phyloP scores from a whole-genome alignment of 2,113 vertebrate species.

The Marmota monax region DNA sequence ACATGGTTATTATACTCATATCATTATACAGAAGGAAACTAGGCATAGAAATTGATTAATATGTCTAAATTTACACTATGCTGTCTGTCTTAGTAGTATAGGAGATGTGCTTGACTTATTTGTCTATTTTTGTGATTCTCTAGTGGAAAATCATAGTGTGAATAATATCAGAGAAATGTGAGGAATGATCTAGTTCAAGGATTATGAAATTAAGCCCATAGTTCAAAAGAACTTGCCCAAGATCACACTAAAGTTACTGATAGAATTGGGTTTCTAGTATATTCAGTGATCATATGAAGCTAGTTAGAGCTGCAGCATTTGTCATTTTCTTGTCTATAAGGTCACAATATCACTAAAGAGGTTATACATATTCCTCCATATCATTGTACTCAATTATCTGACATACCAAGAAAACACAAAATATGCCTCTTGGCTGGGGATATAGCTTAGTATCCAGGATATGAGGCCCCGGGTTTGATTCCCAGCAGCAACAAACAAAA shows the following conservation, averaged over 20 bases:
- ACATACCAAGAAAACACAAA: slow-evolving; percentile 18
- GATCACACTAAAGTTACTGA: neutral
- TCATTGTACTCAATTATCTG: neutral
- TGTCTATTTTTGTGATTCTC: neutral
- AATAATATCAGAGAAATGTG: neutral
- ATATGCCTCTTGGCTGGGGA: neutral
- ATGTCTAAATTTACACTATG: neutral
- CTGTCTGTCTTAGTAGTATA: neutral
- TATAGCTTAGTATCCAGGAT: neutral
- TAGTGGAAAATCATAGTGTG: neutral
- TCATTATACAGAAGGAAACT: neutral
- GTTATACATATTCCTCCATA: neutral
- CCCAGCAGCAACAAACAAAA: neutral
- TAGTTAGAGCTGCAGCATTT: neutral
- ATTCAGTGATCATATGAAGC: neutral
- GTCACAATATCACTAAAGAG: neutral
- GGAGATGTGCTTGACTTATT: neutral
- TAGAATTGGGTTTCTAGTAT: neutral
- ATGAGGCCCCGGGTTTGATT: neutral
- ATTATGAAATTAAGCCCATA: neutral
- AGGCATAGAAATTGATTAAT: neutral
- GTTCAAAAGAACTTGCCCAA: neutral
- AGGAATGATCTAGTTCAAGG: neutral
- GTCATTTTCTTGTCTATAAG: neutral
- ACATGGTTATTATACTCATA: neutral